Evolutionary conservation across 2,113 vertebrate genomes (phyloP), one percentile per base, ranked within the genome.

Genomic region (Sinocyclocheilus anophthalmus): DNA sequence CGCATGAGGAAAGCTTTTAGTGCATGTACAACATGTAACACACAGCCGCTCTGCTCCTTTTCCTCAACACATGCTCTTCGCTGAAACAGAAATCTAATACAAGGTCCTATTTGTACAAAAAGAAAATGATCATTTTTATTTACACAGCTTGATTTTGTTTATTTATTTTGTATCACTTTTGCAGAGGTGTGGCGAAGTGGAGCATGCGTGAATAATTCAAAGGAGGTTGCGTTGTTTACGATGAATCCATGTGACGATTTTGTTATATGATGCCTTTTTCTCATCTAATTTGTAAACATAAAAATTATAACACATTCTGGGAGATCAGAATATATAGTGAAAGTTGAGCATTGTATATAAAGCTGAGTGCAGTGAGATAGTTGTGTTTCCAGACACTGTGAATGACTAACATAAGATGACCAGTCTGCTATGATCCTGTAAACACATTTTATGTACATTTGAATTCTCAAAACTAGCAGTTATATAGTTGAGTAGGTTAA

Each of bases 381-480:
- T 45, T 55, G 30, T 55, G 42, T 11, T 45, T 24, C 70, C 75
- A 69, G 72, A 78, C 13, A 81, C 63, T 72, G n/a, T 26, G 55
- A 50, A 57, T 85, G 48, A 85, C 5, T 0, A 77, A 69, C 53
- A 16, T 55, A 55, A 55, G 14, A 55, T 55, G 53, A 55, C 73
- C 55, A 30, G 72, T 81, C 83, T 88, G 63, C 89, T 88, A 87
- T 91, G 89, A 91, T 81, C 55, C 90, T 92, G 92, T 94, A 94
- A 94, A 94, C 94, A 93, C 92, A 92, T 89, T 78, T 65, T 84
- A 89, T 90, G 70, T 86, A 87, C 87, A 90, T 75, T n/a, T 42
- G 39, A 55, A 18, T 55, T 55, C 4, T 55, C 53, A 18, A 55
- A 67, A 81, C 85, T 76, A 84, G 76, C 37, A 79, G 20, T 73